Percentiles rank a stretch among this genome's conserved stretches.
These are phyloP conservation scores for Hapalemur alaotrensis DNA, from an alignment of 2,797 vertebrate species.

Conservation along the genomic window DNA sequence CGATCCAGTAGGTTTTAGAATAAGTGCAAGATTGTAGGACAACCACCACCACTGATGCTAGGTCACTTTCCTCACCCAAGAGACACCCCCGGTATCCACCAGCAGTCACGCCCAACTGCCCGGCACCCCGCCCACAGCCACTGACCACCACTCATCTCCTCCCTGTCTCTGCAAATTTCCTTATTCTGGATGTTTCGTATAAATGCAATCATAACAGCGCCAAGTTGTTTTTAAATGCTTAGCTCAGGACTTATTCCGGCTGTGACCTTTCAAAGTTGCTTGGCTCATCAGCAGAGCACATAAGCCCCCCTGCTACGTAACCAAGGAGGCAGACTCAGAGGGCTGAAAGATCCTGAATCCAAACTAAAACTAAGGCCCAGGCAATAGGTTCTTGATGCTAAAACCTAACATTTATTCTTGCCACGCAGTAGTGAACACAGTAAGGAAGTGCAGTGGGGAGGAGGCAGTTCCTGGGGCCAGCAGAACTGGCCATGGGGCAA, in stretches of 20 bases:
- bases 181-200: neutral
- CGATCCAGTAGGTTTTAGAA: neutral
- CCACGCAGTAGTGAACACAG: rapidly evolving
- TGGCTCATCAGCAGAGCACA: neutral
- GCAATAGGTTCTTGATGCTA: neutral
- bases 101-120: neutral
- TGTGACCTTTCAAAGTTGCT: neutral
- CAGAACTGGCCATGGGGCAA: neutral
- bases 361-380: neutral
- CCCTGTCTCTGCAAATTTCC: neutral
- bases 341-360: neutral
- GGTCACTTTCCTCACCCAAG: neutral
- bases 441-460: rapidly evolving
- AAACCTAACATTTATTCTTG: neutral
- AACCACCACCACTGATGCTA: neutral
- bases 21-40: neutral
- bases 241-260: neutral
- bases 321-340: neutral
- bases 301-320: neutral
- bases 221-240: neutral
- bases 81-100: neutral
- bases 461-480: neutral
- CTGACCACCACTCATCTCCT: neutral
- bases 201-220: neutral
- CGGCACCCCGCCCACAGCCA: neutral